Base-by-base conservation (phyloP, 1,140 invertebrate species). In the Ylistrum balloti region DNA sequence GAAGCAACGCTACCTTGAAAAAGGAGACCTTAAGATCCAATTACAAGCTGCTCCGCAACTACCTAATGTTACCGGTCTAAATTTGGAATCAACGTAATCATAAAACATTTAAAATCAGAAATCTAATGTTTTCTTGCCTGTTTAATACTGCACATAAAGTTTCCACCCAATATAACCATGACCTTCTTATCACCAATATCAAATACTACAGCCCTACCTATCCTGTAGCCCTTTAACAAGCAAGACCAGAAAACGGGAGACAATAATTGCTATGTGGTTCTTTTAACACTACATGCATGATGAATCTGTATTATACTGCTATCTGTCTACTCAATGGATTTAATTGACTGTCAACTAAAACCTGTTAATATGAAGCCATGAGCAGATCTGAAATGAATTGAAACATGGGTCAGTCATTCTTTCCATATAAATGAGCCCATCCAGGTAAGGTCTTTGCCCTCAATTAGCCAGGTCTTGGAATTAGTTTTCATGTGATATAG, bases 281-380 rank as follows among this genome's bases (percentile, higher is more conserved):
- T 74, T 13, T 28, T 74, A 74, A 28, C 56, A 74, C 56, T 28
- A 74, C 56, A 74, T 74, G 56, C 56, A 74, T 74, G 56, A 74
- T 74, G 56, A n/a, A 1, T 74, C 1, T 74, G 56, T 28, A 74
- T 74, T 74, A n/a, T 74, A 2, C 22, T n/a, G 56, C 2, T 28
- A 74, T 74, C 56, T 74, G 22, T 74, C n/a, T 74, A 28, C 56
- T 74, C 56, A 74, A 74, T 74, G 56, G 56, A 74, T 74, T n/a
- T 74, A 74, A 74, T 74, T 74, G 56, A 74, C 22, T 74, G 56
- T 74, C 28, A 74, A 74, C 56, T 74, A 28, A 74, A 74, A 5
- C n/a, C 28, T 74, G 56, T n/a, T 74, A n/a, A 74, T 74, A 74
- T 74, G 22, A 5, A 74, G 56, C 56, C 22, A 74, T 74, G 56